Evolutionary conservation across 2,797 vertebrate genomes (phyloP).

Genomic region (Sebastolobus altivelis): DNA sequence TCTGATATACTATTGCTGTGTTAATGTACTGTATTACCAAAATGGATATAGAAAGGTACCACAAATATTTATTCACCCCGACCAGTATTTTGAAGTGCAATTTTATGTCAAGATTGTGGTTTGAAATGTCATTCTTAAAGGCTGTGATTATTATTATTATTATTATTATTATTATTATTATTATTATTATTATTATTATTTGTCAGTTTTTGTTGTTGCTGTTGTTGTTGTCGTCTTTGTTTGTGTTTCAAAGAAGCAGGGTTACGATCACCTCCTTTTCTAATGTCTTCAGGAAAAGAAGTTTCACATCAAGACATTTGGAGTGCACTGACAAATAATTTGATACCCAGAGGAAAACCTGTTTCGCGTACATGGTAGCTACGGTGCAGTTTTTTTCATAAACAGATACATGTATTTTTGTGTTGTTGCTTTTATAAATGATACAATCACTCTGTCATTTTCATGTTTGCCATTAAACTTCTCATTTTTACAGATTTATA

Average conservation of each 20-base stretch:
- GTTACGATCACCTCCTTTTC: conserved; percentile 69
- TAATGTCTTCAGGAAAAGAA: conserved; percentile 45
- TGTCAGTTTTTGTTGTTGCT: conserved; percentile 38
- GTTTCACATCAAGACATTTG: conserved; percentile 57
- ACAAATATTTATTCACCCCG: conserved; percentile 78
- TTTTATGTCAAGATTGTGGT: conserved; percentile 86
- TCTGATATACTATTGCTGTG: conserved; percentile 78
- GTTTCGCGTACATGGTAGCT: conserved; percentile 71
- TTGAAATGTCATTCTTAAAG: conserved; percentile 88
- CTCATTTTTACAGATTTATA: conserved; percentile 86
- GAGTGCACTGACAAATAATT: conserved; percentile 71
- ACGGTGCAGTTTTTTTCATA: conserved; percentile 69
- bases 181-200: conserved; percentile 66
- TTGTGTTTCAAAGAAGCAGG: conserved; percentile 72
- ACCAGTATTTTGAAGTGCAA: conserved; percentile 86
- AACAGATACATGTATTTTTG: conserved; percentile 75
- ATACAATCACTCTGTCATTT: conserved; percentile 78
- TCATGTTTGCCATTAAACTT: conserved; percentile 82
- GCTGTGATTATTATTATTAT: conserved; percentile 82
- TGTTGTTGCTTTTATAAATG: conserved; percentile 80
- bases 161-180: too few relatives aligned
- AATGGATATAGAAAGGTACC: conserved; percentile 78
- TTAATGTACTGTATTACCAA: conserved; percentile 82
- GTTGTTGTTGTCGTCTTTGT: conserved; percentile 50
- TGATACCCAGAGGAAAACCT: conserved; percentile 65